Evolutionary conservation across 2,888 invertebrate species (phyloP), one percentile per base, ranked within the genome.

Genomic region (Ochropleura plecta): DNA sequence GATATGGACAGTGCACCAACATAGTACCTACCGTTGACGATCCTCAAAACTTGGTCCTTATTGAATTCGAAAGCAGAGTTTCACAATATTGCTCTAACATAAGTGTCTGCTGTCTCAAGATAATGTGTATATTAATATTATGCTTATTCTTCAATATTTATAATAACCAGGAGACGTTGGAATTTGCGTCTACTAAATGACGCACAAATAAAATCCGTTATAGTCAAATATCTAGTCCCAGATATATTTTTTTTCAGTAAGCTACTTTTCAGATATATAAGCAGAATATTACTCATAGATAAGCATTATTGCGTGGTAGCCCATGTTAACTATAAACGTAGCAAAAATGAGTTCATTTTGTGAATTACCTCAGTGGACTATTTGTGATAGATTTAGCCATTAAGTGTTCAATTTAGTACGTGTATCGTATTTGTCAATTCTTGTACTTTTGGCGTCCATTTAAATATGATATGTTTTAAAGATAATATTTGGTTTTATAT

Each of bases 381-480:
- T 94, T 94, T 96, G 96, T 96, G 95, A 96, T 96, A 96, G 95
- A 93, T 94, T 94, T 96, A 96, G 96, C 96, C 96, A 92, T 92
- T 96, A 96, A 95, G 96, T 96, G 96, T 96, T 96, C 96, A 96
- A 93, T 93, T 92, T 94, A 94, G 91, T 93, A 93, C 90, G 90
- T 93, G 91, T 94, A 93, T 91, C 90, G 89, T 90, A 85, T 94
- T 94, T 93, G 95, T 96, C 94, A 95, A 95, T 95, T 95, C 91
- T 90, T 92, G 91, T 94, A 94, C 93, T 92, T 91, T 95, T 94
- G 93, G 91, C 94, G 95, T 95, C 94, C 94, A 93, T 92, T 89
- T 90, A 76, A 88, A 88, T 74, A 76, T 71, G 74, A 81, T 84
- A 42, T 83, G 79, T 86, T 86, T 76, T 73, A 79, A 86, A 81